Conservation (phyloP, 2,888 invertebrate genomes). For the Eueremaeus valkanovi region DNA sequence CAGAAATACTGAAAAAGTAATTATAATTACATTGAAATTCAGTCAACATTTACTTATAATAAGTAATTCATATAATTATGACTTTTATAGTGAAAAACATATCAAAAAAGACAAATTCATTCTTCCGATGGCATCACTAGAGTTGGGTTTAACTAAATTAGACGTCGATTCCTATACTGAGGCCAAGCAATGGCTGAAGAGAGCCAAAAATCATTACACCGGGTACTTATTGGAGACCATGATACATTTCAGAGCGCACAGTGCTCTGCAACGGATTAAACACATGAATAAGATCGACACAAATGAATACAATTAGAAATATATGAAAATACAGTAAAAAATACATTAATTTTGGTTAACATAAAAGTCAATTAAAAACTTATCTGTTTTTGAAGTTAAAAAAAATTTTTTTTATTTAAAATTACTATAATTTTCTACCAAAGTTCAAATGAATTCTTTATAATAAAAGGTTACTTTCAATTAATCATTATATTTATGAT, state of each 20-base stretch:
- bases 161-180: slow-evolving; percentile 64
- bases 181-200: slow-evolving; percentile 66
- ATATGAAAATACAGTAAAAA: no score
- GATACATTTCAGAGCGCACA: slow-evolving; percentile 27
- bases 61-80: background rate
- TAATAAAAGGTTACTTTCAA: no score
- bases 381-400: no score
- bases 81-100: slow-evolving; percentile 57
- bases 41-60: background rate
- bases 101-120: slow-evolving; percentile 78
- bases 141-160: slow-evolving; percentile 74
- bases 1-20: slow-evolving; percentile 60
- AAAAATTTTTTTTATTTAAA: no score
- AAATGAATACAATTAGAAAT: background rate
- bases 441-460: no score
- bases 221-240: slow-evolving; percentile 32
- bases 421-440: no score
- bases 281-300: background rate
- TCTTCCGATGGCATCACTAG: slow-evolving; percentile 77
- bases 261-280: slow-evolving; percentile 21
- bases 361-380: no score
- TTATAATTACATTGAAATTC: slow-evolving; percentile 39
- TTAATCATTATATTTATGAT: no score
- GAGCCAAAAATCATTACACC: slow-evolving; percentile 21
- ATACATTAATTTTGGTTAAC: no score